Conservation (phyloP, 2,888 invertebrate species). For the Noctua janthe region DNA sequence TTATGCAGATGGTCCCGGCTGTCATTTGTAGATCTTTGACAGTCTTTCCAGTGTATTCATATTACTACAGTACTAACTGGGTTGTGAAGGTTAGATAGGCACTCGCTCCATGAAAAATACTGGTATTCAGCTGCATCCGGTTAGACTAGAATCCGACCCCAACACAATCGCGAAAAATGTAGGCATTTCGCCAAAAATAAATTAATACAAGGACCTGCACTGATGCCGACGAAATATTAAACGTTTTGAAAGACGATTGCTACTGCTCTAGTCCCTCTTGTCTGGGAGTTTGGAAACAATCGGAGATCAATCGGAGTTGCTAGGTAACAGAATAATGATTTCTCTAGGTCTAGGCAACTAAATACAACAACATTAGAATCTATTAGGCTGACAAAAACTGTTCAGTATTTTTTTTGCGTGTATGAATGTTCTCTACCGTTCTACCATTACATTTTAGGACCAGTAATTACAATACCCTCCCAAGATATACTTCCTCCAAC, state of each 20-base stretch:
- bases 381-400: not conserved
- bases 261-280: not conserved
- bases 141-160: too few relatives aligned
- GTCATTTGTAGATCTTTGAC: too few relatives aligned
- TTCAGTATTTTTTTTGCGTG: not conserved
- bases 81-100: too few relatives aligned
- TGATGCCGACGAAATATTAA: not conserved
- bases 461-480: conserved; percentile 28
- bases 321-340: not conserved
- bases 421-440: not conserved
- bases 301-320: not conserved
- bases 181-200: too few relatives aligned
- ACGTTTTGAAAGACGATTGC: not conserved
- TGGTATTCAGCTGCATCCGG: too few relatives aligned
- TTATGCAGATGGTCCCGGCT: too few relatives aligned
- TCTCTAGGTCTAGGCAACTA: not conserved
- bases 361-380: too few relatives aligned
- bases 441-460: not conserved
- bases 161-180: too few relatives aligned
- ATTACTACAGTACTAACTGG: too few relatives aligned
- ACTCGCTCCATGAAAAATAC: too few relatives aligned
- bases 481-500: conserved; percentile 20
- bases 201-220: too few relatives aligned
- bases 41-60: too few relatives aligned
- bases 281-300: not conserved